Percentiles rank a stretch among this genome's conserved stretches.
Conservation (phyloP, 2,113 vertebrate species). For the Prunella himalayana region DNA sequence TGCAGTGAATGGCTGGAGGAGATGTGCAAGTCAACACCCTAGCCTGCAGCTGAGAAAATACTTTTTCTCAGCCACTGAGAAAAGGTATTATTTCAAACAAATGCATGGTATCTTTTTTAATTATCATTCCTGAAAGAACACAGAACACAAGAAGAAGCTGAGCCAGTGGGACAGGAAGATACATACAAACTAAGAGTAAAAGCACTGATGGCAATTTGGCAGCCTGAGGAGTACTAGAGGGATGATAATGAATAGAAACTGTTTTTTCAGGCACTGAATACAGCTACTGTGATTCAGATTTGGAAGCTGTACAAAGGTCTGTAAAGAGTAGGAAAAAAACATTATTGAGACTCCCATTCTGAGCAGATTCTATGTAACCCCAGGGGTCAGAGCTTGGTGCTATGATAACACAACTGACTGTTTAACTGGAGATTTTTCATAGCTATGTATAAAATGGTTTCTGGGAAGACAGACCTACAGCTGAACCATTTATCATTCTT, state of each 20-base stretch:
- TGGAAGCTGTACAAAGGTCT: constrained; percentile 15
- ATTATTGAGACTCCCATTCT: background rate
- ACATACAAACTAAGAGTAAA: background rate
- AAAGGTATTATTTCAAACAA: background rate
- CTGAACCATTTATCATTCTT: background rate
- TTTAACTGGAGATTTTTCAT: background rate
- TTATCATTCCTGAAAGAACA: background rate
- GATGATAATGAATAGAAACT: constrained; percentile 32
- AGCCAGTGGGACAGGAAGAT: background rate
- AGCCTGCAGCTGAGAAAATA: background rate
- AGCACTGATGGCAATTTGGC: constrained; percentile 35
- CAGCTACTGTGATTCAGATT: constrained; percentile 29
- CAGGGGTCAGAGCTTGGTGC: background rate
- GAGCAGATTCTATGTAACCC: background rate
- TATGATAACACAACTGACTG: background rate
- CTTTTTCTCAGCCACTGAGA: background rate
- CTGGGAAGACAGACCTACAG: background rate
- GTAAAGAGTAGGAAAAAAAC: background rate
- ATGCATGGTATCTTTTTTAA: background rate
- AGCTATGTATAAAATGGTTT: background rate
- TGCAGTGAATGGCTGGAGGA: background rate
- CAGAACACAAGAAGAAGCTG: background rate
- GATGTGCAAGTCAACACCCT: background rate
- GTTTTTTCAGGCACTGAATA: constrained; percentile 31
- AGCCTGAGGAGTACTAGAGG: background rate